Evolutionary conservation across 2,888 invertebrate species (phyloP).

Genomic region (Amiota communis): DNA sequence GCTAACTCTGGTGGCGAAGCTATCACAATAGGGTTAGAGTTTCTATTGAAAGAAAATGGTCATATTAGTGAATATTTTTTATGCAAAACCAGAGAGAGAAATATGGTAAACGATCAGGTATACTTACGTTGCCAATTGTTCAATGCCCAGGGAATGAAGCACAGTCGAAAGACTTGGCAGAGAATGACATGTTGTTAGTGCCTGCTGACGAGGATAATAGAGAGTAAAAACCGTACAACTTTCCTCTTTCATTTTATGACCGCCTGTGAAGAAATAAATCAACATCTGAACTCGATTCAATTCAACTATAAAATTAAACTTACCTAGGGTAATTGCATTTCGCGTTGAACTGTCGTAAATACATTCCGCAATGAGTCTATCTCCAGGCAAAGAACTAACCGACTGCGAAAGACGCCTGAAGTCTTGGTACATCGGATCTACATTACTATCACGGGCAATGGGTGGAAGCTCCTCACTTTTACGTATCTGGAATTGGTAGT

Average conservation of each 20-base stretch:
- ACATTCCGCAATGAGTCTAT: constrained; percentile 79
- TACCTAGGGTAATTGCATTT: constrained; percentile 77
- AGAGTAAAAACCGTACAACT: constrained; percentile 78
- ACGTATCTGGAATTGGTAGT: constrained; percentile 70
- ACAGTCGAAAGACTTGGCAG: constrained; percentile 79
- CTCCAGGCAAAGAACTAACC: constrained; percentile 77
- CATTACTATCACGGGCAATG: constrained; percentile 78
- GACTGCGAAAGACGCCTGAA: constrained; percentile 76
- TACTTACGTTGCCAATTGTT: constrained; percentile 79
- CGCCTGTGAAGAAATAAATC: constrained; percentile 65
- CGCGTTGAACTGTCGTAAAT: constrained; percentile 77
- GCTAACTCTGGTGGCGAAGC: constrained; percentile 77
- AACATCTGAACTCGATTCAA: not conserved
- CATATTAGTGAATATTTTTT: not conserved
- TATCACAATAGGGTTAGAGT: constrained; percentile 78
- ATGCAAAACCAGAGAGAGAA: not conserved
- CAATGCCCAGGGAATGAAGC: constrained; percentile 78
- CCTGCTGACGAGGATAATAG: constrained; percentile 78
- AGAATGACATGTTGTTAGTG: constrained; percentile 78
- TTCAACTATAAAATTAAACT: constrained; percentile 37
- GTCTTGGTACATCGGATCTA: constrained; percentile 80
- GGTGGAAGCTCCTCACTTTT: constrained; percentile 76
- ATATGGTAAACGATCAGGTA: not conserved
- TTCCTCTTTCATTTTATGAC: constrained; percentile 78
- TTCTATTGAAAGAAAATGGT: constrained; percentile 70